Base-by-base conservation (phyloP, 2,113 vertebrate genomes). In the Phylloscopus trochilus region DNA sequence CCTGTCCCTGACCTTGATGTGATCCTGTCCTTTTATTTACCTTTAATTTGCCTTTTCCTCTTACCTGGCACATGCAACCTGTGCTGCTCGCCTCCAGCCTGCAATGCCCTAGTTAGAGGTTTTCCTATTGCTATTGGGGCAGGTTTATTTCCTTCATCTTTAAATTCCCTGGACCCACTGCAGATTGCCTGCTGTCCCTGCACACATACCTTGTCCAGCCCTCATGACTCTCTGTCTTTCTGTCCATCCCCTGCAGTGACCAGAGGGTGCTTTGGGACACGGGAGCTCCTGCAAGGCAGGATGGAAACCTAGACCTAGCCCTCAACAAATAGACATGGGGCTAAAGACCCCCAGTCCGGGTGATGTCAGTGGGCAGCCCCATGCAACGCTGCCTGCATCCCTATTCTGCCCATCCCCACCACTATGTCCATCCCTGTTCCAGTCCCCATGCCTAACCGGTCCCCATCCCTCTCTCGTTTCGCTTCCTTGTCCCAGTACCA, bases 51-150 rank as follows among this genome's bases (percentile, higher is more conserved):
- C 14, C 12, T 67, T 58, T 46, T 37, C 1, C 14, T 68, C 39
- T 51, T 14, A 2, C 9, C n/a, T 47, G 33, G 12, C 10, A 24
- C 0, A 0, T 44, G 22, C 5, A 7, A 1, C 4, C 18, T 39
- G 35, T 17, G 27, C 30, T 83, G 31, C 7, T 13, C 46, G 10
- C 5, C 9, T 62, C 19, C 12, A 7, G 5, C 46, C 28, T 5
- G 3, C 24, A 28, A 2, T 19, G 41, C 16, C 11, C 3, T 58
- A 2, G 13, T 23, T 15, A 22, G 23, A 15, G 20, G 4, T 37
- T 63, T 51, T 56, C n/a, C 21, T 44, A 0, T 11, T 37, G 46
- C 44, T 82, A 2, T 10, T 53, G 35, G 12, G 7, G 4, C 14
- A 49, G 18, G 10, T 64, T 73, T 2, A 0, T 8, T 44, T 64